phyloP scores from a whole-genome alignment of 1,140 invertebrate genomes.

The Brachionus asplanchnoidis region DNA sequence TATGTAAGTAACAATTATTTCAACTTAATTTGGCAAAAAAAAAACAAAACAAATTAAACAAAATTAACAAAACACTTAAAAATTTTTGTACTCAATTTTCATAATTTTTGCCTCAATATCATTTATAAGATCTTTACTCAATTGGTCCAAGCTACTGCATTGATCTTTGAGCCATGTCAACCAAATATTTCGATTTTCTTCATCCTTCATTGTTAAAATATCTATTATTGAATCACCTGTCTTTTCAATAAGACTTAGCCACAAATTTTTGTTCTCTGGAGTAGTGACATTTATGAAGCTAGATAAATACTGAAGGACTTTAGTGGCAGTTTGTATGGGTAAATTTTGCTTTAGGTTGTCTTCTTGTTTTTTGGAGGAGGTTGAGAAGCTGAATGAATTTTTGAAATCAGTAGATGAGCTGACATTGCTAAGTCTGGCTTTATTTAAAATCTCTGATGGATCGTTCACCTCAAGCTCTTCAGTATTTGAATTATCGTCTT shows the following conservation, averaged over 20 bases:
- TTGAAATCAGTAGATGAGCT: not conserved
- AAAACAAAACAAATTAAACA: not conserved
- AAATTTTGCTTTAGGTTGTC: not conserved
- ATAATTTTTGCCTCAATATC: slow-evolving; percentile 27
- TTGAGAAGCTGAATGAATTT: not conserved
- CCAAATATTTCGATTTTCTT: slow-evolving; percentile 16
- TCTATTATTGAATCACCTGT: not conserved
- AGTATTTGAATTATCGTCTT: not conserved
- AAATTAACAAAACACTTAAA: not conserved
- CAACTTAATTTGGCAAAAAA: not conserved
- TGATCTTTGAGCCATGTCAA: slow-evolving; percentile 3
- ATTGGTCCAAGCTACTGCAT: slow-evolving; percentile 14
- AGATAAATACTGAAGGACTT: not conserved
- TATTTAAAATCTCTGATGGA: not conserved
- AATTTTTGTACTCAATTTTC: slow-evolving; percentile 19
- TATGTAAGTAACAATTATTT: not conserved
- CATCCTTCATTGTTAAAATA: slow-evolving; percentile 5
- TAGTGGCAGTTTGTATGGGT: not conserved
- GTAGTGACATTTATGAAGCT: not conserved
- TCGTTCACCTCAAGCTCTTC: not conserved
- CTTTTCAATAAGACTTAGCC: slow-evolving; percentile 7
- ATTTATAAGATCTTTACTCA: slow-evolving; percentile 11
- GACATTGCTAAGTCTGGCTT: not conserved
- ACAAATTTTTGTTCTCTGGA: slow-evolving; percentile 24
- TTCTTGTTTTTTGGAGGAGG: not conserved